Base-by-base conservation (phyloP, 2,113 vertebrate genomes). In the Condylura cristata region DNA sequence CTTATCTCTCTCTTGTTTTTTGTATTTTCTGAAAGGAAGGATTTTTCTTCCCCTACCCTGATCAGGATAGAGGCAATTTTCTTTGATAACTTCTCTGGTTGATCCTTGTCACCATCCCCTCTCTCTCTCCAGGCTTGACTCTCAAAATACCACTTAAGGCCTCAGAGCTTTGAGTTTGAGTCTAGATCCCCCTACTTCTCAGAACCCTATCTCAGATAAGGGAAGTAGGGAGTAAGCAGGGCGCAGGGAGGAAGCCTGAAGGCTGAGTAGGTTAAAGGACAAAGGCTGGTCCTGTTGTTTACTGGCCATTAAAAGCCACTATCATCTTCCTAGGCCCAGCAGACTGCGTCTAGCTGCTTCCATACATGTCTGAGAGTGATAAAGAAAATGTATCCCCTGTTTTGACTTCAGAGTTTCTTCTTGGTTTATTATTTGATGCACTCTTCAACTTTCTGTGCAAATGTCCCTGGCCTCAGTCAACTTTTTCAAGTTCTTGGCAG, bases 321-420 rank as follows among this genome's bases (percentile, higher is more conserved):
- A 82, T 96, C 91, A 46, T 86, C 80, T 95, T 96, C 94, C 93
- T 93, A 93, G 95, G 71, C 96, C n/a, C 41, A 87, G 92, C 95
- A 93, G 97, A 60, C 89, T 71, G 90, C 92, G 86, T 72, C 56
- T 39, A 83, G 86, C 82, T 92, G 85, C 93, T 96, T 96, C 95
- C 96, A 96, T 95, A 94, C 90, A 65, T 89, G 96, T 97, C 96
- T 86, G 96, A 48, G 84, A 30, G 83, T 81, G 94, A 96, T 94
- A 96, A 97, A 94, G 90, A 95, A 92, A 93, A 95, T 95, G 74
- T 91, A 96, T 91, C 95, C 91, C 76, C 96, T 97, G 95, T 97
- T 97, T 97, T 95, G 96, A 97, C 96, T 97, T 97, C 83, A 94
- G 32, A 82, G 91, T 96, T 95, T 96, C 80, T 94, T 96, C 83